Evolutionary conservation across 2,113 vertebrate species (phyloP), one percentile per base, ranked within the genome.

Genomic region (Ophiodon elongatus): DNA sequence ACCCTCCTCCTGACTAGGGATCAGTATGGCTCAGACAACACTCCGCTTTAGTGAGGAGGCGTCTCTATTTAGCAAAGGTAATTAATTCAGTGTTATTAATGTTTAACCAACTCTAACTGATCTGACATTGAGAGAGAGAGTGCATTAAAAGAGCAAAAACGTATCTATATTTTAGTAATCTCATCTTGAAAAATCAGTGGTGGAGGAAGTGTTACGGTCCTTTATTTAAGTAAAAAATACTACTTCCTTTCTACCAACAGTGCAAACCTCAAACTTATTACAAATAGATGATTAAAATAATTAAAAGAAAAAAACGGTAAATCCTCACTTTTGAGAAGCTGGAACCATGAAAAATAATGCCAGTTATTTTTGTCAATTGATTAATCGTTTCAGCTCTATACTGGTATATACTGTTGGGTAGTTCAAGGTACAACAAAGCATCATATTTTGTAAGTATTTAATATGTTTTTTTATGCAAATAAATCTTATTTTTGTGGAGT

Each of bases 141-240:
- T 35, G 31, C 71, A 72, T 3, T 23, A n/a, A 66, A 65, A 74
- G 43, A 83, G 68, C 43, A 29, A 13, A 79, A 86, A 77, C 37
- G 17, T 67, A 45, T 52, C 35, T 79, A 27, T 9, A 6, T 77
- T 62, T 50, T 6, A 60, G 47, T 27, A 25, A 50, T 19, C 6
- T 15, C 41, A n/a, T 33, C 1, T 27, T 23, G 56, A 31, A 72
- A 66, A 59, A 56, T 69, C 43, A 35, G 33, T 1, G 1, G 8
- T n/a, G 6, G 43, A 66, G 6, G 43, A 45, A 45, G 15, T 33
- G 27, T 47, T 27, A 35, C 6, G 15, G 14, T 56, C 6, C 21
- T 52, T 63, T 52, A 25, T 17, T 8, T 52, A 29, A 45, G 7
- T 25, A 52, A 29, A 8, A 50, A n/a, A 4, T 43, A 63, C 27